Conservation (phyloP, 2,888 invertebrate genomes). For the Maniola hyperantus region DNA sequence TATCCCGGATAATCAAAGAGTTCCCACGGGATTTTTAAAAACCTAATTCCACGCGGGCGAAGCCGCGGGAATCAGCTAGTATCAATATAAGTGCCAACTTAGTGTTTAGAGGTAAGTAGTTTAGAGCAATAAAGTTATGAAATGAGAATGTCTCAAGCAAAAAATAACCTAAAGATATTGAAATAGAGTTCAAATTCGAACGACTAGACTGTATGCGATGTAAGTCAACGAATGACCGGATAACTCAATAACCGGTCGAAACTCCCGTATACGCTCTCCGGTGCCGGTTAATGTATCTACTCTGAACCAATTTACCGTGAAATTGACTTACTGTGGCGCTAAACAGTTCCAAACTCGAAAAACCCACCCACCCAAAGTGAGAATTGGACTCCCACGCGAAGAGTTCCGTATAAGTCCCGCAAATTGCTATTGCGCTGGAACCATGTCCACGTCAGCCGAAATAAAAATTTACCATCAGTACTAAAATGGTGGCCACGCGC, state of each 20-base stretch:
- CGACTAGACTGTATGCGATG: background rate
- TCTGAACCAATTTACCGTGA: background rate
- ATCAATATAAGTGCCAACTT: background rate
- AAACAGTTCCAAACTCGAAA: background rate
- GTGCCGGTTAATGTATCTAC: slow-evolving; percentile 2
- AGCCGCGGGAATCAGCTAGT: too few species aligned
- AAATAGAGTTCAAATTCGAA: background rate
- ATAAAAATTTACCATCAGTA: too few species aligned
- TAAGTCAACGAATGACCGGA: slow-evolving; percentile 8
- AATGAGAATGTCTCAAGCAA: background rate
- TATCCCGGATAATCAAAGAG: too few species aligned
- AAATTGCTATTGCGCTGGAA: too few species aligned
- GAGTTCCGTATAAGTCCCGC: too few species aligned
- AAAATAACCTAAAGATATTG: background rate
- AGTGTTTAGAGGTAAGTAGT: background rate
- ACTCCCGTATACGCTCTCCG: background rate
- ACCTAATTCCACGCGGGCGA: too few species aligned
- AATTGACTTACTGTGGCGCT: slow-evolving; percentile 6
- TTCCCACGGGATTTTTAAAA: too few species aligned
- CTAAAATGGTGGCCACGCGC: too few species aligned
- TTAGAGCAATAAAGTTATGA: background rate
- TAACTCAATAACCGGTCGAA: slow-evolving; percentile 16
- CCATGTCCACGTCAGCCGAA: too few species aligned
- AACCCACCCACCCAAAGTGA: too few species aligned
- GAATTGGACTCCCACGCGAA: too few species aligned